These are phyloP conservation scores for Pseudomyrmex concolor DNA, from an alignment of 1,140 invertebrate species.

Conservation along the genomic window DNA sequence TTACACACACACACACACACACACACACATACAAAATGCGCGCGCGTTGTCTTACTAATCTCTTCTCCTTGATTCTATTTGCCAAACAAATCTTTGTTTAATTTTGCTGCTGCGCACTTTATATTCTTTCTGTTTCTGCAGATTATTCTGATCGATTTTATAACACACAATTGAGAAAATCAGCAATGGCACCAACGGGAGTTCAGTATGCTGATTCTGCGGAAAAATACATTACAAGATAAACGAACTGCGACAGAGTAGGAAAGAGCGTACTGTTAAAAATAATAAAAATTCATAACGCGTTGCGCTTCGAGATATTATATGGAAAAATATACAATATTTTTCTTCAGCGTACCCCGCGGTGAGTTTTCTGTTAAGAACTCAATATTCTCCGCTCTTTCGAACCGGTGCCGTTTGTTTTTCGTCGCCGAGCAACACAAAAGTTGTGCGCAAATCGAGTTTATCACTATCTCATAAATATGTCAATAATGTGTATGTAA, in stretches of 20 bases:
- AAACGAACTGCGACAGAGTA: not conserved
- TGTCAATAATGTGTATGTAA: not conserved
- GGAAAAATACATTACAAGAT: slow-evolving; percentile 41
- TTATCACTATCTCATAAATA: slow-evolving; percentile 26
- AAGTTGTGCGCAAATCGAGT: slow-evolving; percentile 32
- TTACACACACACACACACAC: not conserved
- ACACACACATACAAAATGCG: not conserved
- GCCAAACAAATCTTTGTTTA: not conserved
- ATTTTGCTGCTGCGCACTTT: not conserved
- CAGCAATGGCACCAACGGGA: not conserved
- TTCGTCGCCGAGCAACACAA: not conserved
- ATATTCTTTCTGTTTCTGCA: not conserved
- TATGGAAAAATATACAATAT: slow-evolving; percentile 59
- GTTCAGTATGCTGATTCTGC: not conserved
- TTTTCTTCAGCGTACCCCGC: slow-evolving; percentile 2
- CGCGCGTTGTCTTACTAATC: too few species aligned
- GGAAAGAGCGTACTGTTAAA: slow-evolving; percentile 19
- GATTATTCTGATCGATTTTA: slow-evolving; percentile 17
- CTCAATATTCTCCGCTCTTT: slow-evolving; percentile 28
- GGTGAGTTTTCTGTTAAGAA: slow-evolving; percentile 36
- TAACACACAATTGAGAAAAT: slow-evolving; percentile 12
- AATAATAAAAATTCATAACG: slow-evolving; percentile 54
- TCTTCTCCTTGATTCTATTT: not conserved
- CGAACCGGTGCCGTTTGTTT: not conserved
- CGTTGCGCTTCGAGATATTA: slow-evolving; percentile 42